Base-by-base conservation (phyloP, 2,797 vertebrate species). In the Threskiornis aethiopicus region DNA sequence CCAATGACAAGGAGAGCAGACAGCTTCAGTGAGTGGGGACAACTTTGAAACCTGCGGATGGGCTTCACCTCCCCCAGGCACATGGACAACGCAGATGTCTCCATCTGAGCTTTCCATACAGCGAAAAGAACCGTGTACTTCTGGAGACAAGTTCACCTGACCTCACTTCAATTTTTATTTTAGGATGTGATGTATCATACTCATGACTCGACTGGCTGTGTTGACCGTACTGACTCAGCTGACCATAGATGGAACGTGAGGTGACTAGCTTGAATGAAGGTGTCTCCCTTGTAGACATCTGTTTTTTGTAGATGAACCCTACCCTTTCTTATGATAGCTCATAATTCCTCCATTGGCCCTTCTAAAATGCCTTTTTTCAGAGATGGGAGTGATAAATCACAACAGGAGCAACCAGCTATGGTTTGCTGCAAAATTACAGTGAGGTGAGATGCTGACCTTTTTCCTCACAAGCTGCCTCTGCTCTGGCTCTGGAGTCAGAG, bases 131-230 rank as follows among this genome's bases (percentile, higher is more conserved):
- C 24, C 13, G 5, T 1, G 14, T 55, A 13, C 18, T 66, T 83
- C 10, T 33, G 47, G 44, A 64, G 35, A 25, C 33, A 21, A 33
- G 13, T 21, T 71, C 52, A n/a, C 3, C 19, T 16, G 31, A 55
- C 35, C 44, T 76, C 37, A 4, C 10, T 84, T 24, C 20, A 20
- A 0, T 3, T 84, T 83, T n/a, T 31, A 10, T 77, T 67, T 67
- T 55, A 58, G 81, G 22, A 58, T 41, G 22, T 25, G 37, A 7
- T n/a, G 28, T 1, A 2, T 58, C 21, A 11, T 15, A 39, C 13
- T 13, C 39, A 65, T 42, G 35, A 9, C 29, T 71, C 0, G 0
- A 18, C 35, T 47, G 73, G 17, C n/a, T 75, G 29, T 19, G 16
- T 12, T 47, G 49, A 13, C 51, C 26, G 22, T 4, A 12, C 28